Conservation (phyloP, 2,113 vertebrate genomes). For the Phalacrocorax carbo region DNA sequence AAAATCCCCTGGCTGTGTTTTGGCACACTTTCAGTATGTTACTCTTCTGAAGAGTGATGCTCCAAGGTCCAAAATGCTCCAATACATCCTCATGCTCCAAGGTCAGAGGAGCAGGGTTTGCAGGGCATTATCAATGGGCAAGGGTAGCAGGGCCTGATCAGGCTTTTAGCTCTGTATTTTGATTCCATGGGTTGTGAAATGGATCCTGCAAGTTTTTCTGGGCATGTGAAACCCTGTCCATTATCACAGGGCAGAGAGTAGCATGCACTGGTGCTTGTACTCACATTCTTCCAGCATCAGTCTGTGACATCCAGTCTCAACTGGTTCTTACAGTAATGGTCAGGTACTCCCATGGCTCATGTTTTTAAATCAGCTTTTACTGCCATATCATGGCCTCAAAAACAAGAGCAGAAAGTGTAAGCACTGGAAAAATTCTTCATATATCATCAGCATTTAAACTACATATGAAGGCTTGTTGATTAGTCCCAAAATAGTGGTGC, state of each 20-base stretch:
- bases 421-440: not conserved
- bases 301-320: not conserved
- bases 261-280: fast-evolving
- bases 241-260: not conserved
- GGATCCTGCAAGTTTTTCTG: not conserved
- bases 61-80: not conserved
- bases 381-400: not conserved
- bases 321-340: not conserved
- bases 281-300: not conserved
- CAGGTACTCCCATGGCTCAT: not conserved
- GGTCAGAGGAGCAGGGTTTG: not conserved
- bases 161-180: not conserved
- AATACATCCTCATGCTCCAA: not conserved
- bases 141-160: not conserved
- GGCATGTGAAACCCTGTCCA: not conserved
- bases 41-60: not conserved
- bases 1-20: not conserved
- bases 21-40: not conserved
- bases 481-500: not conserved
- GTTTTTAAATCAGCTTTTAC: not conserved
- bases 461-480: not conserved
- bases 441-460: not conserved
- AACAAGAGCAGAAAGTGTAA: not conserved
- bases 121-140: not conserved
- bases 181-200: not conserved